A percentile compares a stretch with the other conserved stretches of the same genome.
These are phyloP conservation scores for Cosmopolites sordidus DNA, from an alignment of 2,888 invertebrate species.

Conservation along the genomic window DNA sequence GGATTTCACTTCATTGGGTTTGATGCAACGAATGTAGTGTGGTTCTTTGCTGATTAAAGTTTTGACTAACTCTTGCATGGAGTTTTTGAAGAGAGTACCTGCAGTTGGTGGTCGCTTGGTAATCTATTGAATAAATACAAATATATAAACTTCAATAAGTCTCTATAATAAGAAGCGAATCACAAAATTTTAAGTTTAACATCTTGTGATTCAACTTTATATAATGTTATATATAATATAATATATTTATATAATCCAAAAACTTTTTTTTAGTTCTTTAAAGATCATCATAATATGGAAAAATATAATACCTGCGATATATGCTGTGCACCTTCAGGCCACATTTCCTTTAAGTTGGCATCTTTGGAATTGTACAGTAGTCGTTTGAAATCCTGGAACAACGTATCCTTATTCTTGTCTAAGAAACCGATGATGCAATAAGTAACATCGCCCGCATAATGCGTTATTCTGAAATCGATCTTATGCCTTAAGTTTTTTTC, in stretches of 20 bases:
- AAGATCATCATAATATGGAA: too few species aligned
- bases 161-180: too few species aligned
- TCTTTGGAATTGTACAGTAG: constrained; percentile 81
- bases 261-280: too few species aligned
- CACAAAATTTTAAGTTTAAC: too few species aligned
- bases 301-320: constrained; percentile 65
- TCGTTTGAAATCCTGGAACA: constrained; percentile 96
- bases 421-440: constrained; percentile 88
- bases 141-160: too few species aligned
- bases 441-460: constrained; percentile 96
- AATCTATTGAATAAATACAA: constrained; percentile 59
- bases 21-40: constrained; percentile 95
- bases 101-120: constrained; percentile 94
- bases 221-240: too few species aligned
- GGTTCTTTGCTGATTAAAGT: constrained; percentile 91
- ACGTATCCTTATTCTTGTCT: constrained; percentile 95
- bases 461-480: constrained; percentile 74
- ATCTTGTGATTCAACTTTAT: too few species aligned
- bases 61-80: constrained; percentile 84
- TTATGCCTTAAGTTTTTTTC: constrained; percentile 65
- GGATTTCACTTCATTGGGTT: constrained; percentile 93
- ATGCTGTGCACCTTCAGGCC: constrained; percentile 93
- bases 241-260: too few species aligned
- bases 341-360: constrained; percentile 77
- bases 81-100: constrained; percentile 90